Percentiles rank a stretch among this genome's conserved stretches.
phyloP scores from a whole-genome alignment of 2,797 vertebrate species.

The Sitta carolinensis region DNA sequence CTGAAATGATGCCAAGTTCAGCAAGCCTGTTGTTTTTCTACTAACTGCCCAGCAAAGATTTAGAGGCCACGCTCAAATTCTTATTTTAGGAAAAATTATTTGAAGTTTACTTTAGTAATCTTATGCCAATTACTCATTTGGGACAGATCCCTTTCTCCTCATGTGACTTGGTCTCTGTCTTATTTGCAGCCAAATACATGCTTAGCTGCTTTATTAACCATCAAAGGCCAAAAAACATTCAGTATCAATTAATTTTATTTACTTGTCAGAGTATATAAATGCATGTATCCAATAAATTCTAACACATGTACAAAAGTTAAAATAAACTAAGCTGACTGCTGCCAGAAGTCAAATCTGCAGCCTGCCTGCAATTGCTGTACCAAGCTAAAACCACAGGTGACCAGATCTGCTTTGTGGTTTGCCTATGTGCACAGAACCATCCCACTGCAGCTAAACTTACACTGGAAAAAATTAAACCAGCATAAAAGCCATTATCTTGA shows the following conservation, averaged over 20 bases:
- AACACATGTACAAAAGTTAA: constrained; percentile 18
- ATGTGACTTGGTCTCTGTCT: neutral
- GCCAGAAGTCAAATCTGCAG: neutral
- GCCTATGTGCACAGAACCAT: neutral
- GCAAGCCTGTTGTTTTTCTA: constrained; percentile 19
- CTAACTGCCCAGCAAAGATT: constrained; percentile 20
- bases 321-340: constrained; percentile 4
- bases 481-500: neutral
- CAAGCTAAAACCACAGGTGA: constrained; percentile 1
- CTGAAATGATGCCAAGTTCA: constrained; percentile 28
- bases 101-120: constrained; percentile 21
- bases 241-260: constrained; percentile 49
- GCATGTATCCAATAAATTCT: constrained; percentile 22
- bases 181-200: constrained; percentile 1
- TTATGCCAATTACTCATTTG: constrained; percentile 28
- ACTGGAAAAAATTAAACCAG: neutral
- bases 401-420: neutral
- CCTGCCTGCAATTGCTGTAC: neutral
- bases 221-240: constrained; percentile 34
- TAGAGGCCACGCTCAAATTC: neutral
- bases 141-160: constrained; percentile 9
- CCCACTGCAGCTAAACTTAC: neutral
- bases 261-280: constrained; percentile 6
- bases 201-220: constrained; percentile 13
- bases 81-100: constrained; percentile 41